phyloP scores from a whole-genome alignment of 2,797 vertebrate species.

The Esox lucius region DNA sequence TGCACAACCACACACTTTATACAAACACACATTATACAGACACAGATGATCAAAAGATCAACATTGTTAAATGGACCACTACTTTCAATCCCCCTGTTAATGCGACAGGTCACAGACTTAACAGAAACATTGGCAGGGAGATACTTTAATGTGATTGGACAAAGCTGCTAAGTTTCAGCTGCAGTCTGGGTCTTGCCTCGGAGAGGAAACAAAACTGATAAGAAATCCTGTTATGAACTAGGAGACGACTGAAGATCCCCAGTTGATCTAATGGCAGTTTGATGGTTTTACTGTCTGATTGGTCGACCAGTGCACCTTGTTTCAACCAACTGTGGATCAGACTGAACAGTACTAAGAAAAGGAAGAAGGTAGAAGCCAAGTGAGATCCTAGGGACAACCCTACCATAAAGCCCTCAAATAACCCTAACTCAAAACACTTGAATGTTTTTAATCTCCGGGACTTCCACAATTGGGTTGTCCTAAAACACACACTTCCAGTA shows the following conservation, averaged over 20 bases:
- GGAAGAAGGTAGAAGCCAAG: no score
- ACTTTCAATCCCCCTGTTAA: neutral
- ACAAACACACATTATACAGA: neutral
- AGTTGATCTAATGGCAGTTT: neutral
- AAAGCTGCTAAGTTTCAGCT: neutral
- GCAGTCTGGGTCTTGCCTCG: neutral
- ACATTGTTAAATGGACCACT: neutral
- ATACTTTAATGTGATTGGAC: neutral
- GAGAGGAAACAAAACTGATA: neutral
- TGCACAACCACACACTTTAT: conserved; percentile 18
- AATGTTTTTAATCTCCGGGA: no score
- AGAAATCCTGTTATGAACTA: neutral
- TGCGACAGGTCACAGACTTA: neutral
- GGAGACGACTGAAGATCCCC: neutral
- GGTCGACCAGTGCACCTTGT: neutral
- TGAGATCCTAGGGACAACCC: no score
- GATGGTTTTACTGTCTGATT: neutral
- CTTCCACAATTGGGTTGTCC: no score
- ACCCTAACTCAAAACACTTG: no score
- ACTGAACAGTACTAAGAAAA: neutral
- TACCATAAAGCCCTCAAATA: no score
- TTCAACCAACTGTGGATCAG: neutral
- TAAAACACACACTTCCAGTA: no score
- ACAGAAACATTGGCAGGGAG: neutral
- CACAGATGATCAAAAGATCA: neutral